These are phyloP conservation scores for Apotomis betuletana DNA, from an alignment of 2,888 invertebrate genomes.

Conservation along the genomic window DNA sequence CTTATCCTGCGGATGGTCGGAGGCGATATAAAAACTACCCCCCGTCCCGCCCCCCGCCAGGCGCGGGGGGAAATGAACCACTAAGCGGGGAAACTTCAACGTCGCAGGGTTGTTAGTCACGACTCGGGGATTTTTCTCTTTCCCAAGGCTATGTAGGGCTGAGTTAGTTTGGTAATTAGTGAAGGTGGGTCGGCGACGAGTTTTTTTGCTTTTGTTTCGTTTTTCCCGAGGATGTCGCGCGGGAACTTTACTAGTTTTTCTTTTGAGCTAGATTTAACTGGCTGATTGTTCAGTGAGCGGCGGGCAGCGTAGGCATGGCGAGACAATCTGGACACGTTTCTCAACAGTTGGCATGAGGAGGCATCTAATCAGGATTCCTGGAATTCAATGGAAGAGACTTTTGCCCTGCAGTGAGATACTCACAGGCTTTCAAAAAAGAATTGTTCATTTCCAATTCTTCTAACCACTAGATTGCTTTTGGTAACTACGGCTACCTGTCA, in stretches of 20 bases:
- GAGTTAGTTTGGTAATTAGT: slow-evolving; percentile 40
- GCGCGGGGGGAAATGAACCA: slow-evolving; percentile 41
- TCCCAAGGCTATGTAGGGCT: slow-evolving; percentile 34
- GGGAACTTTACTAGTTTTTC: slow-evolving; percentile 8
- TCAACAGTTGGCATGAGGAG: no score
- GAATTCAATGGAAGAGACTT: no score
- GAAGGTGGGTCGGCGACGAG: not conserved
- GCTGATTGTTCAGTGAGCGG: not conserved
- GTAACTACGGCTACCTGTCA: no score
- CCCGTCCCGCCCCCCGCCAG: slow-evolving; percentile 45
- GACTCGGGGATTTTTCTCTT: slow-evolving; percentile 43
- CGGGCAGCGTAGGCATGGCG: not conserved
- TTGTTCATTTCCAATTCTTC: no score
- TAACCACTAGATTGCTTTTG: no score
- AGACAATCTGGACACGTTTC: no score
- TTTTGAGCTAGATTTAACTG: not conserved
- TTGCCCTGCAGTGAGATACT: no score
- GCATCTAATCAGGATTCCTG: no score
- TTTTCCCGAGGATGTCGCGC: not conserved
- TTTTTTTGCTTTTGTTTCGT: slow-evolving; percentile 9
- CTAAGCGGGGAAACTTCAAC: slow-evolving; percentile 51
- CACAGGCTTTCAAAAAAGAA: no score
- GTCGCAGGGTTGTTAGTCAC: slow-evolving; percentile 43
- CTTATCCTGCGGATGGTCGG: slow-evolving; percentile 67
- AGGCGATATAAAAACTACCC: slow-evolving; percentile 61